Conservation (phyloP, 2,797 vertebrate species). For the Etheostoma nigrum region DNA sequence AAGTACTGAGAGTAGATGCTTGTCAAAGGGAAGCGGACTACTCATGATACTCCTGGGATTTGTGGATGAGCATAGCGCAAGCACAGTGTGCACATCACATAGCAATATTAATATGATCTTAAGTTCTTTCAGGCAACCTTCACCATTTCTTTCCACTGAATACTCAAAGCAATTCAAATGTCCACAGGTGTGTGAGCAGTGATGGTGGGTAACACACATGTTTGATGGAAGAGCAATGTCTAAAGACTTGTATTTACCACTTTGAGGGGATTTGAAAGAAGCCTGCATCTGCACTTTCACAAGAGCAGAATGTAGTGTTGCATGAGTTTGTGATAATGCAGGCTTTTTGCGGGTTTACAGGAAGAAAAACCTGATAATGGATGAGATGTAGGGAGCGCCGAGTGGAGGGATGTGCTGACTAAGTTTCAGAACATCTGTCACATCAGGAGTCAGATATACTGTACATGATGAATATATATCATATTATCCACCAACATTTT, state of each 20-base stretch:
- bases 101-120: slow-evolving; percentile 53
- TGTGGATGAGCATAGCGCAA: slow-evolving; percentile 33
- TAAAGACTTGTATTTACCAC: slow-evolving; percentile 11
- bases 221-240: neutral
- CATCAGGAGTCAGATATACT: slow-evolving; percentile 28
- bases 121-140: slow-evolving; percentile 50
- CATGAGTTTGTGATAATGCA: slow-evolving; percentile 16
- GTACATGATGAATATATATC: slow-evolving; percentile 40
- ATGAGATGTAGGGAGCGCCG: slow-evolving; percentile 13
- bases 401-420: slow-evolving; percentile 22
- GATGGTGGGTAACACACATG: slow-evolving; percentile 28
- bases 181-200: slow-evolving; percentile 39
- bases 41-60: slow-evolving; percentile 42
- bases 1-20: slow-evolving; percentile 36
- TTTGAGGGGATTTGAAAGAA: slow-evolving; percentile 42
- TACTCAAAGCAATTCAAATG: slow-evolving; percentile 50
- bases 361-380: slow-evolving; percentile 33
- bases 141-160: slow-evolving; percentile 28
- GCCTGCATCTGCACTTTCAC: slow-evolving; percentile 33
- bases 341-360: slow-evolving; percentile 22
- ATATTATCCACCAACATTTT: slow-evolving; percentile 11
- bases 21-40: slow-evolving; percentile 39
- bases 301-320: slow-evolving; percentile 25
- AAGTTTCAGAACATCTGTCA: slow-evolving; percentile 49
- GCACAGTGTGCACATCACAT: slow-evolving; percentile 27